phyloP scores from a whole-genome alignment of 2,113 vertebrate species.

The Microcebus tavaratra region DNA sequence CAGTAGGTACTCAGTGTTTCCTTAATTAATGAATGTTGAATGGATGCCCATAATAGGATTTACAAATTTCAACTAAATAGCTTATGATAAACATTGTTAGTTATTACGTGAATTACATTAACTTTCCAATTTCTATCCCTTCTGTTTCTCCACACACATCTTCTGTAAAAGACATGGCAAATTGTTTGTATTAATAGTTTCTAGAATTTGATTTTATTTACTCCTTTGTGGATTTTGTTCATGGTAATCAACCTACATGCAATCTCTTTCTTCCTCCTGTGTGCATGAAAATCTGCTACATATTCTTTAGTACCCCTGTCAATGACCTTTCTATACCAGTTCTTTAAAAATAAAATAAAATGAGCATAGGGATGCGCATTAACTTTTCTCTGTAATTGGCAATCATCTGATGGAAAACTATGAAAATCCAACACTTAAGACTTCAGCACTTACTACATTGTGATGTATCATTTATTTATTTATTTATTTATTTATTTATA shows the following conservation, averaged over 20 bases:
- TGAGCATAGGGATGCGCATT: background rate
- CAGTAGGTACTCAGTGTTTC: background rate
- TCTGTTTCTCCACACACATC: background rate
- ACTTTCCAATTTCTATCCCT: background rate
- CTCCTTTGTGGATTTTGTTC: background rate
- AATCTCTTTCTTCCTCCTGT: background rate
- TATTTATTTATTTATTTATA: too few species aligned
- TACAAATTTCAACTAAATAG: background rate
- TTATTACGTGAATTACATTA: background rate
- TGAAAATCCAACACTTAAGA: background rate
- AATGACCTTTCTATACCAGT: background rate
- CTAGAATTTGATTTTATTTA: background rate
- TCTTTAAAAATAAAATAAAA: slow-evolving; percentile 20
- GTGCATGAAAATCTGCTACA: background rate
- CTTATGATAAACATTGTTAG: background rate
- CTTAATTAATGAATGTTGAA: background rate
- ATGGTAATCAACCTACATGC: background rate
- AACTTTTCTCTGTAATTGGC: background rate
- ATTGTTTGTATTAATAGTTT: slow-evolving; percentile 4
- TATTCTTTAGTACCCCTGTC: background rate
- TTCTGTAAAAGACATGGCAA: background rate
- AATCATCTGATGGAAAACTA: background rate
- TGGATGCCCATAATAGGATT: background rate
- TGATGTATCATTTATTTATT: background rate
- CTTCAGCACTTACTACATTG: background rate